Evolutionary conservation across 1,140 invertebrate genomes (phyloP).

Genomic region (Orussus abietinus): DNA sequence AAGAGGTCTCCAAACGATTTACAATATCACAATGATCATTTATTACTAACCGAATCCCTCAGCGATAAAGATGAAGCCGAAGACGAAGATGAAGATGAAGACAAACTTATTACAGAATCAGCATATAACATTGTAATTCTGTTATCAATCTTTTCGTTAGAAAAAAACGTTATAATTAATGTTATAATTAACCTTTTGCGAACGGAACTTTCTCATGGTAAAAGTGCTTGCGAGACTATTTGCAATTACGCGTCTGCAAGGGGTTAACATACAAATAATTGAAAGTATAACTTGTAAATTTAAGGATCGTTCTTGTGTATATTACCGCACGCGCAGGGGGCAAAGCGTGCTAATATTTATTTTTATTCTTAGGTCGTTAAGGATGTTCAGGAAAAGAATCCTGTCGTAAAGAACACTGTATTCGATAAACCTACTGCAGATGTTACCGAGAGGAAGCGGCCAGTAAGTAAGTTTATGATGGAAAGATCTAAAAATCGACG

Average conservation of each 20-base stretch:
- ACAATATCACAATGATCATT: slow-evolving; percentile 9
- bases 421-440: slow-evolving; percentile 1
- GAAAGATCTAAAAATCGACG: slow-evolving; percentile 22
- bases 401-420: background rate
- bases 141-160: background rate
- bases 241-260: no score
- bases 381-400: slow-evolving; percentile 22
- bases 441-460: slow-evolving; percentile 11
- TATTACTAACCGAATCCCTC: slow-evolving; percentile 3
- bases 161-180: no score
- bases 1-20: slow-evolving; percentile 30
- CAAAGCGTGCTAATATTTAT: no score
- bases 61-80: slow-evolving; percentile 21
- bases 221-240: no score
- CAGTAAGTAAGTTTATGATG: slow-evolving; percentile 29
- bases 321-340: no score
- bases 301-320: no score
- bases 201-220: no score
- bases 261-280: no score
- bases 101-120: slow-evolving; percentile 5
- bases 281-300: no score
- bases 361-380: slow-evolving; percentile 22
- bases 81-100: slow-evolving; percentile 13
- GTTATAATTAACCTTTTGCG: no score
- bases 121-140: slow-evolving; percentile 23